phyloP scores from a whole-genome alignment of 2,113 vertebrate species.

The Cromileptes altivelis region DNA sequence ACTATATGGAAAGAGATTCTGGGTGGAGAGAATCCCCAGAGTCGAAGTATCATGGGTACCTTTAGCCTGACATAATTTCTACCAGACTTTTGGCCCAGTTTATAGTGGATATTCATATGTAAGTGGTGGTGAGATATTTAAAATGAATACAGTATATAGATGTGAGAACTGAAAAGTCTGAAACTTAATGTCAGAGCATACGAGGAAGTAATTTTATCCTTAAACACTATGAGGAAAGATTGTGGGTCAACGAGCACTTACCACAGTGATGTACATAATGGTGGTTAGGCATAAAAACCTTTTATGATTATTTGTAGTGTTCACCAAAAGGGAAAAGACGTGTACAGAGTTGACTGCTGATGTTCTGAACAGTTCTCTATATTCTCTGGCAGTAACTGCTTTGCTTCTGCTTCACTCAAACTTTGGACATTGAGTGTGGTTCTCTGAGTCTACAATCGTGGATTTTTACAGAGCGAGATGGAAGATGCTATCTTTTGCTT shows the following conservation, averaged over 20 bases:
- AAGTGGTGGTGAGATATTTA: constrained; percentile 12
- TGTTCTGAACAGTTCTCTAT: neutral
- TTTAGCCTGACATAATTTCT: constrained; percentile 66
- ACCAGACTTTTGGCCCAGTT: constrained; percentile 55
- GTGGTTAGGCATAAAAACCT: neutral
- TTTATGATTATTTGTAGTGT: neutral
- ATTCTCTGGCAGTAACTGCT: neutral
- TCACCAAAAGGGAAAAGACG: neutral
- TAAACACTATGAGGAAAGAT: neutral
- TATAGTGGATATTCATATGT: neutral
- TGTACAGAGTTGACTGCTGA: neutral
- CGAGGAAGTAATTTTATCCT: neutral
- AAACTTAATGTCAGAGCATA: neutral
- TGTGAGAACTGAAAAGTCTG: neutral
- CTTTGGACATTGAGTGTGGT: constrained; percentile 9
- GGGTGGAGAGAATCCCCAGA: constrained; percentile 63
- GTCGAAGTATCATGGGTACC: constrained; percentile 47
- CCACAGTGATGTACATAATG: neutral
- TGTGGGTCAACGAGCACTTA: neutral
- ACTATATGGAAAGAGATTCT: constrained; percentile 43
- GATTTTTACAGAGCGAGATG: constrained; percentile 45
- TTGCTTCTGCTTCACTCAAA: neutral
- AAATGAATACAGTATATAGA: constrained; percentile 9
- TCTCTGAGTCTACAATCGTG: constrained; percentile 36
- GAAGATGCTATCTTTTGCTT: constrained; percentile 65